Percentiles rank a stretch among this genome's conserved stretches.
Conservation (phyloP, 64 coral and sea anemone species). For the Porites lutea region DNA sequence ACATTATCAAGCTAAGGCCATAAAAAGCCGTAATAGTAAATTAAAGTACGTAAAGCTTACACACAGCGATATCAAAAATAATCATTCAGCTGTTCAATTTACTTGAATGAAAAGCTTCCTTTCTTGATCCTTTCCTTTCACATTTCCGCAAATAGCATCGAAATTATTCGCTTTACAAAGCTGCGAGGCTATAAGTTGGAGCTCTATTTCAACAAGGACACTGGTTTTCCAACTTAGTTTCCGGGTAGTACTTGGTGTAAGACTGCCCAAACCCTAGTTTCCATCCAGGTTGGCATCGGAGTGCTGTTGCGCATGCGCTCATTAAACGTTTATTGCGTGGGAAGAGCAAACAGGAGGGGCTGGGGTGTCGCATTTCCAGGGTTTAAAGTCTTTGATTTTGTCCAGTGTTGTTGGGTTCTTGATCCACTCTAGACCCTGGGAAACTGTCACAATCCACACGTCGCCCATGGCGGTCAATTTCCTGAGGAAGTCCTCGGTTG, state of each 20-base stretch:
- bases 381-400: conserved; percentile 55
- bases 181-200: background rate
- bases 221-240: background rate
- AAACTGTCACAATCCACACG: conserved; percentile 79
- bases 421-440: conserved; percentile 83
- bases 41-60: too few relatives aligned
- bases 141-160: too few relatives aligned
- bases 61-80: too few relatives aligned
- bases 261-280: background rate
- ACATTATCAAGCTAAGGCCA: too few relatives aligned
- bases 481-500: conserved; percentile 48
- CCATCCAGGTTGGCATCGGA: conserved; percentile 59
- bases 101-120: too few relatives aligned
- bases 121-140: too few relatives aligned
- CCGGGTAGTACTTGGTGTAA: too few relatives aligned
- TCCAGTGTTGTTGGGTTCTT: conserved; percentile 50
- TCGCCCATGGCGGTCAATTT: conserved; percentile 45
- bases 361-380: conserved; percentile 67
- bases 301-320: conserved; percentile 40
- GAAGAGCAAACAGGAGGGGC: conserved; percentile 36
- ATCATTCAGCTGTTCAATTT: too few relatives aligned
- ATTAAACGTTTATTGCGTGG: background rate
- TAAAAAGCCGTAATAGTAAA: too few relatives aligned
- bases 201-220: background rate
- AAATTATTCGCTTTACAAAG: too few relatives aligned